These are phyloP conservation scores for Trachelus iudaicus DNA, from an alignment of 2,888 invertebrate genomes.

Conservation along the genomic window DNA sequence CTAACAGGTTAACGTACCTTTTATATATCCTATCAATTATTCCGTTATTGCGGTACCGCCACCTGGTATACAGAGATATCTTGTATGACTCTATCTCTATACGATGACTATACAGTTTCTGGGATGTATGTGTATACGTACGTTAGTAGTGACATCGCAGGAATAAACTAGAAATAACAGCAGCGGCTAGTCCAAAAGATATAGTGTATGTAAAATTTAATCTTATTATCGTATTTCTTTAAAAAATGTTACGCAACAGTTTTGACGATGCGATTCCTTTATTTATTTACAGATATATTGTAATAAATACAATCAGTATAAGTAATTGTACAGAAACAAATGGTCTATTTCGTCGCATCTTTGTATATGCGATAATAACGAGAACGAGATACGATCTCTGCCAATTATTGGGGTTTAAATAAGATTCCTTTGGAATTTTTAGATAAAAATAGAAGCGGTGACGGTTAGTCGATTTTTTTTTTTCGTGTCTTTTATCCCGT, in stretches of 20 bases:
- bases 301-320: constrained; percentile 34
- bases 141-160: not conserved
- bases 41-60: not conserved
- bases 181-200: not conserved
- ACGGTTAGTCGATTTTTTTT: not conserved
- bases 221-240: not conserved
- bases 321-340: not conserved
- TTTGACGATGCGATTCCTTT: not conserved
- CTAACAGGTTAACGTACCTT: not conserved
- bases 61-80: no score
- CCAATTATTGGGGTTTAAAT: not conserved
- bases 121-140: no score
- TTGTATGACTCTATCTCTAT: no score
- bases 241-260: constrained; percentile 19
- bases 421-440: not conserved
- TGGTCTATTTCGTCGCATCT: not conserved
- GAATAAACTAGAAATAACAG: not conserved
- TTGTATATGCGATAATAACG: not conserved
- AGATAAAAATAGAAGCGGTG: not conserved
- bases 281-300: constrained; percentile 35
- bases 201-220: not conserved
- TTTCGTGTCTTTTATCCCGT: not conserved
- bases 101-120: no score
- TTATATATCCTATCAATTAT: not conserved
- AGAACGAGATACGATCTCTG: not conserved